phyloP scores from a whole-genome alignment of 1,140 invertebrate species.

The Zaprionus africanus region DNA sequence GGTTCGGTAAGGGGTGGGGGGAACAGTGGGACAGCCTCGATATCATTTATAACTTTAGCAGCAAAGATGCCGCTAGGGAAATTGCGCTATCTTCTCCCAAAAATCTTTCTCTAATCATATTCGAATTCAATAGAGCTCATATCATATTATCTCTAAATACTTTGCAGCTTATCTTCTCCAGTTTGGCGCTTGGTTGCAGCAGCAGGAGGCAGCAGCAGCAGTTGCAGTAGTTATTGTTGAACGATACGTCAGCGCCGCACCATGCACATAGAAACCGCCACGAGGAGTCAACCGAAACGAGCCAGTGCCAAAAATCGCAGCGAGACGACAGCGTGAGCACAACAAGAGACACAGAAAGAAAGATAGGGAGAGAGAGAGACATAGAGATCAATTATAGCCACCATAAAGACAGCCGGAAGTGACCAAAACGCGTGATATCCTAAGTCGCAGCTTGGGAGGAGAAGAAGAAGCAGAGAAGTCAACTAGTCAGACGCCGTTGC shows the following conservation, averaged over 20 bases:
- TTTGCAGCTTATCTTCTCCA: conserved; percentile 7
- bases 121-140: background rate
- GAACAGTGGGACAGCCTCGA: background rate
- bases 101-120: background rate
- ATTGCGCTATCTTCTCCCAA: background rate
- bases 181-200: conserved; percentile 25
- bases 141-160: background rate
- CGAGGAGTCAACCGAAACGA: conserved; percentile 50
- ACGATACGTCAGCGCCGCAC: conserved; percentile 69
- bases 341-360: background rate
- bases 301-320: conserved; percentile 70
- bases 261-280: conserved; percentile 64
- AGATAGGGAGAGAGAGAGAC: background rate
- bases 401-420: background rate
- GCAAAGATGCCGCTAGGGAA: background rate
- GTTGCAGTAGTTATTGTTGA: conserved; percentile 63
- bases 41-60: background rate
- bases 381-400: background rate
- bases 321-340: conserved; percentile 58
- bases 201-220: conserved; percentile 28
- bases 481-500: conserved; percentile 69
- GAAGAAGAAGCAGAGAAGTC: background rate
- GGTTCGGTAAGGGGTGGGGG: background rate
- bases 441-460: background rate
- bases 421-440: background rate